Evolutionary conservation across 2,113 vertebrate genomes (phyloP).

Genomic region (Elachura formosa): DNA sequence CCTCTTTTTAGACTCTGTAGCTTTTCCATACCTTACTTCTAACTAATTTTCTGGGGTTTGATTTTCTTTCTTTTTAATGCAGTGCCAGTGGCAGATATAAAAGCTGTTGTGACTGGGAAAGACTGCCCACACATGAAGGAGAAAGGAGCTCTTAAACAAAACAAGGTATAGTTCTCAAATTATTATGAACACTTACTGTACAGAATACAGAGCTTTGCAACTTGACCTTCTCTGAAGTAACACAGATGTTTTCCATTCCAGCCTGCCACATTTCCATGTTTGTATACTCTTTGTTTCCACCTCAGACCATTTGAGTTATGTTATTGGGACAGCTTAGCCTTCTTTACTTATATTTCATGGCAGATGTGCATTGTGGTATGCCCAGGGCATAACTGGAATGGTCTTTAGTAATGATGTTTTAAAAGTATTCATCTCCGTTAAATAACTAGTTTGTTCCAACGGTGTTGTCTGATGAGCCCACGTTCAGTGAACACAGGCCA

Average conservation of each 20-base stretch:
- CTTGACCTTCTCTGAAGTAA: not conserved
- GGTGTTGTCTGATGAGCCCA: not conserved
- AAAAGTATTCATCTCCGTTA: not conserved
- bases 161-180: conserved; percentile 82
- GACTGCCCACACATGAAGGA: conserved; percentile 99
- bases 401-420: not conserved
- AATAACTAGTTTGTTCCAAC: not conserved
- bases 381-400: not conserved
- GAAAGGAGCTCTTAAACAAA: conserved; percentile 98
- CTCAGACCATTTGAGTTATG: not conserved
- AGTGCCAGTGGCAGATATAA: conserved; percentile 99
- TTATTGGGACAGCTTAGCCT: not conserved
- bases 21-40: not conserved
- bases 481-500: not conserved
- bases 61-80: conserved; percentile 50
- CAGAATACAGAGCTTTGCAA: not conserved
- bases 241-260: not conserved
- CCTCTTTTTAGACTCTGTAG: not conserved
- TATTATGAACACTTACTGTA: not conserved
- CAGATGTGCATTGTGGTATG: not conserved
- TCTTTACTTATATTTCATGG: not conserved
- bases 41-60: conserved; percentile 2
- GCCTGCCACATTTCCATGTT: not conserved
- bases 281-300: not conserved
- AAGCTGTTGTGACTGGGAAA: conserved; percentile 97